Evolutionary conservation across 2,888 invertebrate genomes (phyloP).

Genomic region (Diachrysia chrysitis): DNA sequence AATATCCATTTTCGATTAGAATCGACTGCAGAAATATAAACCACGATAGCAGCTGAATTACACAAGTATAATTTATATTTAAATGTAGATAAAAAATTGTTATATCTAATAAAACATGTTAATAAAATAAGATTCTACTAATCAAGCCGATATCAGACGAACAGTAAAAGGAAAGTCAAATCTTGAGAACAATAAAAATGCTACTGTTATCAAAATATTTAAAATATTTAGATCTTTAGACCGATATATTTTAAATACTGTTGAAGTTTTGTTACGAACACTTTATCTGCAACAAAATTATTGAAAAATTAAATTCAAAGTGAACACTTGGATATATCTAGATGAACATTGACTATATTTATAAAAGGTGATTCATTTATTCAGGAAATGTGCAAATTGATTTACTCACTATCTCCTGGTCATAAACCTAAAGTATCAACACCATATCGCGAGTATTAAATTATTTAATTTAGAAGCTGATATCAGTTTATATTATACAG

Average conservation of each 20-base stretch:
- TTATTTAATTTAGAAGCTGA: not conserved
- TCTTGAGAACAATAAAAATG: not conserved
- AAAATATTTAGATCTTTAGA: no score
- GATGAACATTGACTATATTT: no score
- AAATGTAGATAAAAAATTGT: no score
- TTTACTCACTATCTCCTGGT: not conserved
- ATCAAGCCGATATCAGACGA: not conserved
- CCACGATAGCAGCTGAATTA: not conserved
- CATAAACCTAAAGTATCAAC: not conserved
- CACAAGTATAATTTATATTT: no score
- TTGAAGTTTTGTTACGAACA: no score
- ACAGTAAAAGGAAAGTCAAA: not conserved
- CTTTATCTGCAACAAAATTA: no score
- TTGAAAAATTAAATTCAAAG: no score
- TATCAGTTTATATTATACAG: not conserved
- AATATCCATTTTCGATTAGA: not conserved
- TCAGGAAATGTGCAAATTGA: not conserved
- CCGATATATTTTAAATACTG: not conserved
- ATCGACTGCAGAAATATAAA: not conserved
- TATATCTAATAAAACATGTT: no score
- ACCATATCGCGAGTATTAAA: not conserved
- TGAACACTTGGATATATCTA: no score
- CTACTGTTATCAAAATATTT: no score
- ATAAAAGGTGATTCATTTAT: no score
- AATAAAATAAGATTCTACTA: no score